A percentile compares a stretch with the other conserved stretches of the same genome.
Evolutionary conservation across 2,113 vertebrate genomes (phyloP).

Genomic region (Callipepla californica): DNA sequence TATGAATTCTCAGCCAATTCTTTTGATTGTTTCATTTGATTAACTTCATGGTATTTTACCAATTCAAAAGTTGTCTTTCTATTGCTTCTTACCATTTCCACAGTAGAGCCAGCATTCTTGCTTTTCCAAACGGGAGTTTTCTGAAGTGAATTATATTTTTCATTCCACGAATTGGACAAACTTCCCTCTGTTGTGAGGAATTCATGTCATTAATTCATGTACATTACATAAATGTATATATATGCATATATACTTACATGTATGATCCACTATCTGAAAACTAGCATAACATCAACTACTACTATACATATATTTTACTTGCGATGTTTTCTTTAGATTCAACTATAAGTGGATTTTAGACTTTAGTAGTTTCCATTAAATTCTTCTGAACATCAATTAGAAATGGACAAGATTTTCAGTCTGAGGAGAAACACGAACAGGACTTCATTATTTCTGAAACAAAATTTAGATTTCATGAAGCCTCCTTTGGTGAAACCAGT

Average conservation of each 20-base stretch:
- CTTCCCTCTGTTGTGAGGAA: slow-evolving; percentile 88
- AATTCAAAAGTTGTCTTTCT: neutral
- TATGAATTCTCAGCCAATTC: neutral
- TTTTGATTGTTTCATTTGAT: neutral
- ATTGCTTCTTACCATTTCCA: slow-evolving; percentile 89
- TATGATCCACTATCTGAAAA: neutral
- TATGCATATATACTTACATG: neutral
- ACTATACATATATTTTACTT: neutral
- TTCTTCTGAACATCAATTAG: neutral
- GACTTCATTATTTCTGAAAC: neutral
- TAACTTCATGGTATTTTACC: neutral
- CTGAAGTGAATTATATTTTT: slow-evolving; percentile 91
- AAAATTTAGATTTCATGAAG: neutral
- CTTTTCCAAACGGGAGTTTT: slow-evolving; percentile 92
- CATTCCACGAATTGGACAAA: slow-evolving; percentile 96
- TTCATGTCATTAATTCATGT: slow-evolving; percentile 20
- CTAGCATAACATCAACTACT: neutral
- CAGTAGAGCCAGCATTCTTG: slow-evolving; percentile 82
- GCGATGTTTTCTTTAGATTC: neutral
- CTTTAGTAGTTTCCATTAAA: neutral
- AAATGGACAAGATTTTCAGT: neutral
- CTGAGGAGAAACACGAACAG: neutral
- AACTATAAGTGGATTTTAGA: neutral
- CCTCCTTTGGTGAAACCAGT: neutral
- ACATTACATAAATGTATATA: neutral